Conservation (phyloP, 1,140 invertebrate species). For the Fopius arisanus region DNA sequence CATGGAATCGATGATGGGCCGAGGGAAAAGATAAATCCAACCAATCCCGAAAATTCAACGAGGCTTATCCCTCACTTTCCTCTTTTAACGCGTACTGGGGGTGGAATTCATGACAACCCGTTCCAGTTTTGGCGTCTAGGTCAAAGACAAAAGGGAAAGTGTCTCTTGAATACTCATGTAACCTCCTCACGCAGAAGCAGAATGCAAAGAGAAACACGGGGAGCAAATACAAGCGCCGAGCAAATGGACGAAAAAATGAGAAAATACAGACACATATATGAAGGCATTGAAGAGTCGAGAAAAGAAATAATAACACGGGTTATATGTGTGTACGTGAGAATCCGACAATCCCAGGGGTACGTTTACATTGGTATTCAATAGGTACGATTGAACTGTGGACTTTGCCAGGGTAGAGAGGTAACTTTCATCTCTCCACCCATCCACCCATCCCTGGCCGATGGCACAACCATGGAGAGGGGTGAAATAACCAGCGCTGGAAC, state of each 20-base stretch:
- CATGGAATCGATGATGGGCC: no score
- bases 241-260: background rate
- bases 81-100: background rate
- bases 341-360: constrained; percentile 34
- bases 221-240: background rate
- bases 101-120: background rate
- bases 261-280: background rate
- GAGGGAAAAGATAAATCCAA: background rate
- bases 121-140: background rate
- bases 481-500: constrained; percentile 43
- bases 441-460: background rate
- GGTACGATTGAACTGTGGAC: constrained; percentile 48
- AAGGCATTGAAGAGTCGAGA: constrained; percentile 8
- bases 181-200: background rate
- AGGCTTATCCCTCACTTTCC: background rate
- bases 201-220: background rate
- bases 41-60: background rate
- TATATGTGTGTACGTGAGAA: constrained; percentile 40
- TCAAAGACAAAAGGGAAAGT: constrained; percentile 17
- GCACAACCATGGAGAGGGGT: background rate
- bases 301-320: constrained; percentile 23
- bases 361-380: constrained; percentile 57
- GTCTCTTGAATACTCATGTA: background rate
- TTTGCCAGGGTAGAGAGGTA: constrained; percentile 33
- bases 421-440: background rate